Base-by-base conservation (phyloP, 2,797 vertebrate genomes). In the Ispidina picta region DNA sequence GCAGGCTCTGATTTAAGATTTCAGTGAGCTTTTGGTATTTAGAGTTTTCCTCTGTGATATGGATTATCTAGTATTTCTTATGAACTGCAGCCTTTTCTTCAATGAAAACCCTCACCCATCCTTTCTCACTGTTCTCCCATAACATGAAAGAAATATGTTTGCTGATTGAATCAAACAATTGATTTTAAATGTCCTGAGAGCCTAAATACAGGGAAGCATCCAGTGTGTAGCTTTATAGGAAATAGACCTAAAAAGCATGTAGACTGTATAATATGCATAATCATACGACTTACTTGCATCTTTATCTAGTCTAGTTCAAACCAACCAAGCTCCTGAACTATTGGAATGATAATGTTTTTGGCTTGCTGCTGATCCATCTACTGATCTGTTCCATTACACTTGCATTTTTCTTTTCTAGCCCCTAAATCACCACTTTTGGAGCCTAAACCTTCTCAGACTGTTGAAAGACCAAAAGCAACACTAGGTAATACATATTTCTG, bases 381-480 rank as follows among this genome's bases (percentile, higher is more conserved):
- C 58, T 81, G 28, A 55, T 52, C 4, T 9, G 6, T 71, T 81
- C 7, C 1, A 63, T 86, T 76, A 55, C 59, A 58, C 66, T 16
- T 33, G 21, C 74, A 68, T 90, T 94, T 96, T 92, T 94, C 70
- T 93, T 90, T 96, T 93, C 69, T 93, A 96, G 95, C 55, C 41
- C 81, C 75, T 90, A 96, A 94, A 51, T 66, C 75, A 62, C 64
- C 94, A 51, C 28, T 95, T 97, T 90, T 94, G 96, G 96, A 98
- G 60, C 90, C 96, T 95, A 97, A 98, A 97, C 93, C 93, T 89
- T 93, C 97, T 97, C 96, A 94, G 94, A 95, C 94, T 92, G 76
- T 94, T 97, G 96, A 97, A 93, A 93, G 86, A 95, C 96, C 97
- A 95, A 97, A 95, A 96, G 59, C 95, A 94, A 97, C 96, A 48